These are phyloP conservation scores for Teinopalpus imperialis DNA, from an alignment of 2,888 invertebrate species.

Conservation along the genomic window DNA sequence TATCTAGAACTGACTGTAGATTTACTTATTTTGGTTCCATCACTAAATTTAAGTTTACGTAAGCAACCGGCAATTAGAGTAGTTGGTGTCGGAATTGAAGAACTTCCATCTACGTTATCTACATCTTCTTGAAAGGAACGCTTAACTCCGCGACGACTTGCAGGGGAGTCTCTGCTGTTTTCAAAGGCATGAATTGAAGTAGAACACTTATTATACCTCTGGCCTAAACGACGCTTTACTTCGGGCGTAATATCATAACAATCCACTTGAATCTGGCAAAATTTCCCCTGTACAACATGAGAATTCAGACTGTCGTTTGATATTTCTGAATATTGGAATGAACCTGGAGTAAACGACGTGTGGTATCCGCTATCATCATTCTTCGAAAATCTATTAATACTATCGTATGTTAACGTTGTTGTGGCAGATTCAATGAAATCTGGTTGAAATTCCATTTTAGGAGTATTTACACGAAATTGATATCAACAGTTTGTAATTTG, in stretches of 20 bases:
- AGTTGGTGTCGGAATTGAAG: conserved; percentile 60
- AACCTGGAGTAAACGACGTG: conserved; percentile 65
- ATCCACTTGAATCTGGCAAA: conserved; percentile 46
- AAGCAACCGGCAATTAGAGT: conserved; percentile 67
- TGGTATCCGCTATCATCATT: conserved; percentile 75
- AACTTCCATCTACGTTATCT: conserved; percentile 40
- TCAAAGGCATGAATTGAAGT: conserved; percentile 29
- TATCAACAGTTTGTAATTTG: conserved; percentile 8
- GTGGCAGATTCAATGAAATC: conserved; percentile 52
- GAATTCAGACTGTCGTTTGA: conserved; percentile 54
- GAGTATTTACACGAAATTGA: conserved; percentile 3
- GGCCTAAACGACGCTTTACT: conserved; percentile 35
- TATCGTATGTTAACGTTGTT: conserved; percentile 50
- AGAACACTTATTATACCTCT: conserved; percentile 34
- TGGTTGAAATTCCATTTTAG: conserved; percentile 58
- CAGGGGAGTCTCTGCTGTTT: conserved; percentile 46
- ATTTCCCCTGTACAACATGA: conserved; percentile 41
- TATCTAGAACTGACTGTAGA: conserved; percentile 28
- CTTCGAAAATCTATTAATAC: conserved; percentile 48
- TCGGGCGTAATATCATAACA: conserved; percentile 45
- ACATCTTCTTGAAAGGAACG: conserved; percentile 52
- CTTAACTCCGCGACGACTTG: conserved; percentile 55
- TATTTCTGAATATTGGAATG: conserved; percentile 57
- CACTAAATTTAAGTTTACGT: conserved; percentile 61
- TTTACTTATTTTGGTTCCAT: conserved; percentile 43